Evolutionary conservation across 2,113 vertebrate genomes (phyloP), one percentile per base, ranked within the genome.

Genomic region (Cochlearius cochlearius): DNA sequence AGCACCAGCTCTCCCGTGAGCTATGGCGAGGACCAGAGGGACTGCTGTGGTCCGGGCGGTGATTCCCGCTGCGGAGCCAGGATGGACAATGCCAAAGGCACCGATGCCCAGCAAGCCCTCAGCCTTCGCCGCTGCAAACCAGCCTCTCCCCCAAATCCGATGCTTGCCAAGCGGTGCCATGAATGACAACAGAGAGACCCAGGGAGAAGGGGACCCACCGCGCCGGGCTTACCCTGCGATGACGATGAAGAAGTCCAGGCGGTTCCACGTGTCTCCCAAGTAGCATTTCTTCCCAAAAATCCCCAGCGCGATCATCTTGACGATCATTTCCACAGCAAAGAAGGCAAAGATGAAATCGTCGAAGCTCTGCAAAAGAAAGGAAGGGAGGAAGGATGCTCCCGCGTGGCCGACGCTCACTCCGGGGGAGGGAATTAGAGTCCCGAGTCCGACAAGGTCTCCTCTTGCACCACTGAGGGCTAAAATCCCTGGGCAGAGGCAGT

Each of bases 331-430:
- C 97, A 99, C 98, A 0, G 99, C 99, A 47, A 99, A 99, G 98
- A 99, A 99, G 59, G 99, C 99, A 97, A 99, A 99, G 98, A 99
- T 99, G 98, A 99, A 99, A 98, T 99, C 99, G 20, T 99, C 99
- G 12, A 99, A 99, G 96, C 99, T 98, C 99, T 99, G 97, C 49
- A 64, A 97, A 60, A 92, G 45, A 96, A 89, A 94, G 60, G n/a
- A 62, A 82, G 8, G 64, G 59, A 90, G 60, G 39, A 50, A 32
- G 60, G 36, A 76, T 56, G 52, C 38, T 79, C 62, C 52, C 41
- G 76, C 47, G 12, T 10, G 2, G 1, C 66, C n/a, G 16, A 50
- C 1, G 0, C 38, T 80, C 7, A 1, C 8, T 29, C 32, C 0
- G 0, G 20, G 18, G 25, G 3, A 66, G 29, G 30, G 27, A 68